Evolutionary conservation across 2,113 vertebrate genomes (phyloP).

Genomic region (Pyxicephalus adspersus): DNA sequence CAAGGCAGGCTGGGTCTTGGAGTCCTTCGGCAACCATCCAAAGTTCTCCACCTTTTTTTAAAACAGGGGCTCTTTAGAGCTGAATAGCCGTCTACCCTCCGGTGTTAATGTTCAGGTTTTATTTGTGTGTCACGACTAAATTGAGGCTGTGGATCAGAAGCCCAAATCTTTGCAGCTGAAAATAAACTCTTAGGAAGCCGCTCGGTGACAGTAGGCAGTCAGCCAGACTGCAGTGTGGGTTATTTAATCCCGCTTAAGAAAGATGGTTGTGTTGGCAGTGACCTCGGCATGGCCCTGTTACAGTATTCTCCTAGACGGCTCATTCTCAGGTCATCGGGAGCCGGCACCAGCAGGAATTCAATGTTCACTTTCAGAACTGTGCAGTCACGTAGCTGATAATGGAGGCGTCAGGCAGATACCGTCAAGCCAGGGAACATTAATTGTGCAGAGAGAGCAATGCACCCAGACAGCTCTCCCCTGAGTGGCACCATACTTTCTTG

Average conservation of each 20-base stretch:
- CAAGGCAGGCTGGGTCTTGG: too few species aligned
- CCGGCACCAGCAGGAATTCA: conserved; percentile 73
- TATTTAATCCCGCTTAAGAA: conserved; percentile 77
- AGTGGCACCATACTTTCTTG: conserved; percentile 8
- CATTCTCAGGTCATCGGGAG: conserved; percentile 66
- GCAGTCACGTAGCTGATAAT: conserved; percentile 22
- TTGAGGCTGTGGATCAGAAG: conserved; percentile 69
- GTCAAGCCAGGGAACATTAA: neutral
- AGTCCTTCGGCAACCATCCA: too few species aligned
- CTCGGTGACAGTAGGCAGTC: conserved; percentile 89
- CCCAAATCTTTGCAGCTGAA: conserved; percentile 86
- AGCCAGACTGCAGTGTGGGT: conserved; percentile 81
- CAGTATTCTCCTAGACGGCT: conserved; percentile 73
- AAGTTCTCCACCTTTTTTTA: too few species aligned
- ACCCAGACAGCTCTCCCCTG: neutral
- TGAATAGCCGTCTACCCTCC: conserved; percentile 61
- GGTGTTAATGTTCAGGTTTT: conserved; percentile 53
- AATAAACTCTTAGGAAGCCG: conserved; percentile 92
- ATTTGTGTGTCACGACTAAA: conserved; percentile 63
- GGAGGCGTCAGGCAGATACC: neutral
- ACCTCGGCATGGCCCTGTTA: conserved; percentile 61
- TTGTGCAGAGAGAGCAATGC: neutral
- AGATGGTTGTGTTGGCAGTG: conserved; percentile 67
- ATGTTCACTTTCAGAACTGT: conserved; percentile 54
- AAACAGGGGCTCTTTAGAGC: neutral